Percentiles rank a stretch among this genome's conserved stretches.
phyloP scores from a whole-genome alignment of 2,113 vertebrate species.

The Neoarius graeffei region DNA sequence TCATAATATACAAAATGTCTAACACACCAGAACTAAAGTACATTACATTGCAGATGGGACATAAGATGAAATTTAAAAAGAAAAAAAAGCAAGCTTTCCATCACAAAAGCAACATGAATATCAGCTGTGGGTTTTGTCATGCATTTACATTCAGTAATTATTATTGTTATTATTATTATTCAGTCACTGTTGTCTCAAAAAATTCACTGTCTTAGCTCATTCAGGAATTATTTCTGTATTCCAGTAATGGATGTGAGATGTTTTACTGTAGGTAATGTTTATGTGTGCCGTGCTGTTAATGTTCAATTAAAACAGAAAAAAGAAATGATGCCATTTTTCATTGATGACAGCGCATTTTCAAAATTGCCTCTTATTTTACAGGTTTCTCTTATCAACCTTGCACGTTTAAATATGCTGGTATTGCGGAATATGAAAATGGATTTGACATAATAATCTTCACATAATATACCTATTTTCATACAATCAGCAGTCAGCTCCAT shows the following conservation, averaged over 20 bases:
- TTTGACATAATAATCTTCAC: conserved; percentile 4
- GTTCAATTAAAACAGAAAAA: neutral
- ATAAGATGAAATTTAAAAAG: conserved; percentile 9
- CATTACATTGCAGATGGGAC: conserved; percentile 45
- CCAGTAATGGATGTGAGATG: neutral
- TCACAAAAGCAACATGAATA: conserved; percentile 25
- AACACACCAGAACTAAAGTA: conserved; percentile 43
- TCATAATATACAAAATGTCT: conserved; percentile 60
- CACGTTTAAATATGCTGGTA: neutral
- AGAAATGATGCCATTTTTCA: neutral
- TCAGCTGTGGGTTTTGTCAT: conserved; percentile 15
- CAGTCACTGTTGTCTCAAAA: conserved; percentile 19
- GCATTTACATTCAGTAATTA: conserved; percentile 64
- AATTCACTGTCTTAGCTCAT: conserved; percentile 20
- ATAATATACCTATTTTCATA: neutral
- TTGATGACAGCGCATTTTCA: neutral
- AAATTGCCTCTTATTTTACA: neutral
- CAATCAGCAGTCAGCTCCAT: neutral
- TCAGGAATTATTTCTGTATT: neutral
- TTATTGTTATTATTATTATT: conserved; percentile 11
- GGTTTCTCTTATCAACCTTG: neutral
- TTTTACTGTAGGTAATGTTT: neutral
- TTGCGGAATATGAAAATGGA: neutral
- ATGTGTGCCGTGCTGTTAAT: conserved; percentile 10
- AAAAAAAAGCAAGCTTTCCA: conserved; percentile 7